Percentiles rank a stretch among this genome's conserved stretches.
These are phyloP conservation scores for Drosophila paramelanica DNA, from an alignment of 2,888 invertebrate species.

Conservation along the genomic window DNA sequence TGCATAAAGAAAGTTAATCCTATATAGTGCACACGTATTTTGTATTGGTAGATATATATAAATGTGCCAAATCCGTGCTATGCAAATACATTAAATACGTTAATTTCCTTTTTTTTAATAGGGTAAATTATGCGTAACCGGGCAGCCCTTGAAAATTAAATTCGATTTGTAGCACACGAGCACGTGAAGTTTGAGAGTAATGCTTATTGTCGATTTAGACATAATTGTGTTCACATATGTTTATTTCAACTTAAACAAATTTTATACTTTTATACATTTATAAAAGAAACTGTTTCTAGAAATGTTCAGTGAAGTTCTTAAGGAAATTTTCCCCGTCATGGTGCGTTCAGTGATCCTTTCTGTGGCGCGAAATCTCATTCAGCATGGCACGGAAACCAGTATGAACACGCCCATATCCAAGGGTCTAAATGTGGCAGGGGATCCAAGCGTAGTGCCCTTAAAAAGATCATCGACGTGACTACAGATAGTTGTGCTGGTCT, in stretches of 20 bases:
- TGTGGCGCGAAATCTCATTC: not conserved
- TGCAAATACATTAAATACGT: too few species aligned
- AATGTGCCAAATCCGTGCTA: too few species aligned
- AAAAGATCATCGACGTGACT: not conserved
- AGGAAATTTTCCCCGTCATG: not conserved
- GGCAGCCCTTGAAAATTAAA: conserved; percentile 1
- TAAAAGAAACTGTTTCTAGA: not conserved
- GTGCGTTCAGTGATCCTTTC: not conserved
- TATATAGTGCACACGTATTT: too few species aligned
- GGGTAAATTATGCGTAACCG: not conserved
- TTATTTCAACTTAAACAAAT: not conserved
- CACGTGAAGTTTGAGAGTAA: not conserved
- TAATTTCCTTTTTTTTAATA: not conserved
- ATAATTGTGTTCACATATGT: not conserved
- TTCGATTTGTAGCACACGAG: not conserved
- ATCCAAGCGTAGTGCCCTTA: not conserved
- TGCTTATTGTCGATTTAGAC: not conserved
- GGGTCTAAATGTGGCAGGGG: not conserved
- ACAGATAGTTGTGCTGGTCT: not conserved
- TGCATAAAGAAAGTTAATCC: too few species aligned
- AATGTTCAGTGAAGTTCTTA: not conserved
- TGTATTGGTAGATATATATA: too few species aligned
- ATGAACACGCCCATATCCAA: not conserved
- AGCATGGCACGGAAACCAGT: not conserved
- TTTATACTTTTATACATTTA: not conserved